Conservation (phyloP, 2,113 vertebrate species). For the Passer montanus region DNA sequence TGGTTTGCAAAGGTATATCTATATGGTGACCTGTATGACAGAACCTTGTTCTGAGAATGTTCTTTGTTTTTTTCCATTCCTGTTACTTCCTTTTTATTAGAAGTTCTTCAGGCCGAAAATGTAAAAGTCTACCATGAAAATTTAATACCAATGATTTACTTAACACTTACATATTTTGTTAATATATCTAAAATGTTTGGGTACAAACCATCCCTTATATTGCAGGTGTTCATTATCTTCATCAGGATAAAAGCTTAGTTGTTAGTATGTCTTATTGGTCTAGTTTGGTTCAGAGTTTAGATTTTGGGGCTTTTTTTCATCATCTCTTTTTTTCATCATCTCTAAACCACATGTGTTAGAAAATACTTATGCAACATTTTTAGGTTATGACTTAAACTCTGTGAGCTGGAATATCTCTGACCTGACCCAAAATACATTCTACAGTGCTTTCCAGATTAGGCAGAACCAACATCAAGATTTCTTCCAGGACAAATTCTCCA, state of each 20-base stretch:
- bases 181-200: not conserved
- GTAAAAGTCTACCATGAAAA: not conserved
- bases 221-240: not conserved
- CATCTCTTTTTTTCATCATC: not conserved
- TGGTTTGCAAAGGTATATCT: not conserved
- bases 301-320: not conserved
- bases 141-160: not conserved
- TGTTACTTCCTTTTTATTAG: not conserved
- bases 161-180: not conserved
- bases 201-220: not conserved
- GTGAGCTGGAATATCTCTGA: not conserved
- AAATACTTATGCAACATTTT: not conserved
- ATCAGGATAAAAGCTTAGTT: not conserved
- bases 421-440: not conserved
- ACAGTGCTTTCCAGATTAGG: not conserved
- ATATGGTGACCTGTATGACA: not conserved
- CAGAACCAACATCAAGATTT: fast-evolving
- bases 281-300: not conserved
- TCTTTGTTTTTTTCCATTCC: not conserved
- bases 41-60: fast-evolving
- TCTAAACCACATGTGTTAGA: not conserved
- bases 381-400: not conserved
- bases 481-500: not conserved
- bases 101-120: not conserved
- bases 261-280: not conserved